Conservation (phyloP, 2,888 invertebrate species). For the Cerastoderma edule region DNA sequence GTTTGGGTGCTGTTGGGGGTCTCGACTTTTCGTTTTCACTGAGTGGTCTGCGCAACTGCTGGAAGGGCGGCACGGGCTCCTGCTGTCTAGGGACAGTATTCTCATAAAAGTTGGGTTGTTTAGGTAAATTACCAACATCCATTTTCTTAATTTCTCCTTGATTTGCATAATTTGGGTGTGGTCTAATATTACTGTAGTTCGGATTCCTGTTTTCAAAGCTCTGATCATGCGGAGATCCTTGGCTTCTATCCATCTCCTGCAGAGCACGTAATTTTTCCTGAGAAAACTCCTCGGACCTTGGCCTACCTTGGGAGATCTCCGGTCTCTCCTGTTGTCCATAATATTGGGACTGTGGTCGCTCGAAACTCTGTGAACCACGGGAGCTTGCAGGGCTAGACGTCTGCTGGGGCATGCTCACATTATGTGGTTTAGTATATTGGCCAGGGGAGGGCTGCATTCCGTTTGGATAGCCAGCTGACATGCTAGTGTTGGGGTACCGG, state of each 20-base stretch:
- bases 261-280: conserved; percentile 73
- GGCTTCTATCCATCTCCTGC: conserved; percentile 74
- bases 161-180: conserved; percentile 71
- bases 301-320: conserved; percentile 67
- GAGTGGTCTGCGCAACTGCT: conserved; percentile 68
- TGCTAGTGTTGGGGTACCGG: conserved; percentile 38
- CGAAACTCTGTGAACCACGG: conserved; percentile 65
- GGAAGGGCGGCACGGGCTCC: conserved; percentile 75
- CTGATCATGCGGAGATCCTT: conserved; percentile 64
- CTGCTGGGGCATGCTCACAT: conserved; percentile 19
- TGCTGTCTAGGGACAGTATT: conserved; percentile 74
- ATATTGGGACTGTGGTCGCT: conserved; percentile 77
- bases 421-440: conserved; percentile 28
- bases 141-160: conserved; percentile 79
- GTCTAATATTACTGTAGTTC: conserved; percentile 68
- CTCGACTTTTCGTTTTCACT: conserved; percentile 58
- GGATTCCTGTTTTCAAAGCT: conserved; percentile 67
- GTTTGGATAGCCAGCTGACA: conserved; percentile 45
- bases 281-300: conserved; percentile 76
- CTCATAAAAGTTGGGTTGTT: conserved; percentile 79
- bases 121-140: conserved; percentile 73
- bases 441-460: conserved; percentile 51
- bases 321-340: conserved; percentile 65
- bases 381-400: conserved; percentile 34
- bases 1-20: conserved; percentile 65